Percentiles rank a stretch among this genome's conserved stretches.
phyloP scores from a whole-genome alignment of 2,797 vertebrate species.

The Fundulus diaphanus region DNA sequence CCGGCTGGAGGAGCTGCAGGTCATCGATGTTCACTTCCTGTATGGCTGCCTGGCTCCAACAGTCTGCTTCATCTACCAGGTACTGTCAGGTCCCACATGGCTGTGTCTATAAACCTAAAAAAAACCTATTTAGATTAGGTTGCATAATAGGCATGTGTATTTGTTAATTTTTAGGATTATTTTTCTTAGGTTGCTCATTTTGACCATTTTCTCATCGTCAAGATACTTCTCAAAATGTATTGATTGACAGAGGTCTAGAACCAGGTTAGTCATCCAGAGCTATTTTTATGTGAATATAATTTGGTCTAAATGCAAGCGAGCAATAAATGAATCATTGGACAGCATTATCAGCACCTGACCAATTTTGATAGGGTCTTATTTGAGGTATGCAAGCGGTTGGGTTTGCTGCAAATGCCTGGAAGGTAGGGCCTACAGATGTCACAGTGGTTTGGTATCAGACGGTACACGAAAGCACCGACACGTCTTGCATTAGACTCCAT shows the following conservation, averaged over 20 bases:
- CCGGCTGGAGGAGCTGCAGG: constrained; percentile 95
- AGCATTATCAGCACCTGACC: background rate
- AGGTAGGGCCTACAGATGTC: background rate
- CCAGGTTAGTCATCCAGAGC: too few species aligned
- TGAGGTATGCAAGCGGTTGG: background rate
- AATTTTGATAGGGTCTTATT: too few species aligned
- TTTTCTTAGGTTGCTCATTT: background rate
- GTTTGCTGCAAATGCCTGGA: background rate
- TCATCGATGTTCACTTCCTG: constrained; percentile 97
- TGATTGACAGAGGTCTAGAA: too few species aligned
- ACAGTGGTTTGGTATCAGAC: background rate
- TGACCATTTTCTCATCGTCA: background rate
- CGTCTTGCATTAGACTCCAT: too few species aligned
- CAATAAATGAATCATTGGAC: background rate
- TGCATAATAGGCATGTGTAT: background rate
- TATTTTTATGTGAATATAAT: too few species aligned
- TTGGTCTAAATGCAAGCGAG: too few species aligned
- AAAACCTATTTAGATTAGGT: background rate
- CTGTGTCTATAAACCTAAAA: background rate
- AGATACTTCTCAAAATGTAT: background rate
- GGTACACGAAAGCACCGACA: background rate
- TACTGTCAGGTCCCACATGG: constrained; percentile 45
- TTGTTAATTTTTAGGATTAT: background rate
- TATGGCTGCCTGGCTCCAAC: constrained; percentile 97
- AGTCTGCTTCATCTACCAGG: constrained; percentile 99